These are phyloP conservation scores for Eupithecia subumbrata DNA, from an alignment of 2,888 invertebrate species.

Conservation along the genomic window DNA sequence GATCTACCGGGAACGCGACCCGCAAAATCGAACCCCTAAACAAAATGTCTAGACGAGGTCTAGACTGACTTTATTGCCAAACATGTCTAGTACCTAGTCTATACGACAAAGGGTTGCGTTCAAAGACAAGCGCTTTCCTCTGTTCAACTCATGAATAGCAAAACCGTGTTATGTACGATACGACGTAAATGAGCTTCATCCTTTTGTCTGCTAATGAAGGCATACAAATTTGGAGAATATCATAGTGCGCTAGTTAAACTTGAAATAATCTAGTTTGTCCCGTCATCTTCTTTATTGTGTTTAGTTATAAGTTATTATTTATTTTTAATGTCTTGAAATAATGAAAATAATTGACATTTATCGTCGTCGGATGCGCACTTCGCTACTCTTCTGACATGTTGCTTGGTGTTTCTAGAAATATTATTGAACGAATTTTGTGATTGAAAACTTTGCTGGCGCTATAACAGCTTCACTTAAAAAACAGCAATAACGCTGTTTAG, in stretches of 20 bases:
- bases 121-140: neutral
- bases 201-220: neutral
- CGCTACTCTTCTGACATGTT: neutral
- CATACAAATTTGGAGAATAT: neutral
- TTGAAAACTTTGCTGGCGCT: neutral
- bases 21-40: conserved; percentile 47
- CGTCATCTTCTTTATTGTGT: neutral
- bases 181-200: neutral
- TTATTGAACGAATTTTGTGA: neutral
- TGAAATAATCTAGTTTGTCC: neutral
- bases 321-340: neutral
- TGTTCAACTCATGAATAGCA: neutral
- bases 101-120: conserved; percentile 13
- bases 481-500: neutral
- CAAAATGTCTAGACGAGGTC: conserved; percentile 74
- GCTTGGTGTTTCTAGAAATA: neutral
- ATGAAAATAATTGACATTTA: neutral
- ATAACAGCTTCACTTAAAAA: neutral
- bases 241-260: neutral
- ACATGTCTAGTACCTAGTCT: conserved; percentile 41
- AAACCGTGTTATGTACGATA: neutral
- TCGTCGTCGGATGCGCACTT: neutral
- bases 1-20: conserved; percentile 47
- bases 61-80: conserved; percentile 68
- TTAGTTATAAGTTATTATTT: neutral